phyloP scores from a whole-genome alignment of 2,113 vertebrate genomes.

The Oncorhynchus masou region DNA sequence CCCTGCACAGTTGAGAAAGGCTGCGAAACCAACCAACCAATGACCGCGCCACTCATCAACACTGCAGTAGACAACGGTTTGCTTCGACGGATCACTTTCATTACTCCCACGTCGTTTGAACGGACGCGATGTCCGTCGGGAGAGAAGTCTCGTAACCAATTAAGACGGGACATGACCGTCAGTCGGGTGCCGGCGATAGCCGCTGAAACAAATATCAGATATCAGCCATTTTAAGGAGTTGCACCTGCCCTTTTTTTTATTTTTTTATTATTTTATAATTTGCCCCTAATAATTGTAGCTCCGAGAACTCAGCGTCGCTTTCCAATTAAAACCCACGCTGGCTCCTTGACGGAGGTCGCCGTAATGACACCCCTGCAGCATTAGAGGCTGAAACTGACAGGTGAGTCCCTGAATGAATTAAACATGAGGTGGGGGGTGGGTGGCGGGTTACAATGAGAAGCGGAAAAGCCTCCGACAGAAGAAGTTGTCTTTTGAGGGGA shows the following conservation, averaged over 20 bases:
- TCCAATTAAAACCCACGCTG: conserved; percentile 86
- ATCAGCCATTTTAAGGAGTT: conserved; percentile 24
- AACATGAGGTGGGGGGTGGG: conserved; percentile 81
- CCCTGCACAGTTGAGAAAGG: too few species aligned
- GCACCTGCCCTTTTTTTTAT: conserved; percentile 80
- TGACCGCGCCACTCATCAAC: too few species aligned
- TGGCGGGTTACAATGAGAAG: conserved; percentile 47
- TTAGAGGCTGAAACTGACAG: conserved; percentile 75
- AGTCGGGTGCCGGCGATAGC: not conserved
- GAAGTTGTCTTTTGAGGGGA: conserved; percentile 81
- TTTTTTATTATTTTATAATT: conserved; percentile 74
- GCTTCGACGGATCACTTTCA: too few species aligned
- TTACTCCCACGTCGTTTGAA: too few species aligned
- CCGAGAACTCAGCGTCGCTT: conserved; percentile 76
- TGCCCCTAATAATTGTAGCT: conserved; percentile 88
- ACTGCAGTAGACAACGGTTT: too few species aligned
- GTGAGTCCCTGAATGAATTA: conserved; percentile 83
- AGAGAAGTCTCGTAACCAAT: too few species aligned
- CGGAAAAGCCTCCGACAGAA: conserved; percentile 44
- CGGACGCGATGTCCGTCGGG: too few species aligned
- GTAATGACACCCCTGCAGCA: conserved; percentile 80
- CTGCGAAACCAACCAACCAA: too few species aligned
- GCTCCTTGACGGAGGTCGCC: conserved; percentile 85
- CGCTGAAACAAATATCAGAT: not conserved
- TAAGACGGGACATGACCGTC: too few species aligned